These are phyloP conservation scores for Apostichopus japonicus DNA, from an alignment of 35 echinoderm and acorn worm species.

Conservation along the genomic window DNA sequence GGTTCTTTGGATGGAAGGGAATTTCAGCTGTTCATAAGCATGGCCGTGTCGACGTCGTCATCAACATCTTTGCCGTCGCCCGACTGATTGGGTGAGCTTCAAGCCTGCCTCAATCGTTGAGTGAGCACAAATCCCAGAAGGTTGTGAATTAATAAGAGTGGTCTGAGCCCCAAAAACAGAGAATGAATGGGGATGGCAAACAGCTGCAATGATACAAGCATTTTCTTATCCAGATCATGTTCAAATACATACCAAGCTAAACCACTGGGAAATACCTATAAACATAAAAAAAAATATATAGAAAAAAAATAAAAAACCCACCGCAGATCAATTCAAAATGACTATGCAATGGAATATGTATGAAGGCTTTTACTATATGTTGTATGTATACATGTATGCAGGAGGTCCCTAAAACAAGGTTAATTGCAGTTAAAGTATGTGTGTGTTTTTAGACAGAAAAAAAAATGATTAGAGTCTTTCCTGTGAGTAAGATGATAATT, in stretches of 20 bases:
- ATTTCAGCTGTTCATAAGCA: not conserved
- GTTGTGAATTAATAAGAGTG: slow-evolving; percentile 27
- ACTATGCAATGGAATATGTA: not conserved
- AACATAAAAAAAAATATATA: not conserved
- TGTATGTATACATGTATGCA: not conserved
- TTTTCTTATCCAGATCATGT: not conserved
- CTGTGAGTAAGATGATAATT: too few species aligned
- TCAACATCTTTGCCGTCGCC: not conserved
- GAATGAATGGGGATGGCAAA: not conserved
- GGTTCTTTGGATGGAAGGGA: slow-evolving; percentile 15
- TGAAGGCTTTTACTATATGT: too few species aligned
- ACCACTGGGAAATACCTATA: slow-evolving; percentile 37
- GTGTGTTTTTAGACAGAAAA: too few species aligned
- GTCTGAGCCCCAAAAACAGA: not conserved
- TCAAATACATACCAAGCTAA: slow-evolving; percentile 28
- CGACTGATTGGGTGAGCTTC: slow-evolving; percentile 15
- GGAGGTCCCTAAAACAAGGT: too few species aligned
- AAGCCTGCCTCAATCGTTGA: slow-evolving; percentile 14
- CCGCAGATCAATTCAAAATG: slow-evolving; percentile 19
- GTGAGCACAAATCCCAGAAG: slow-evolving; percentile 45
- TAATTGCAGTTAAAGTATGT: too few species aligned
- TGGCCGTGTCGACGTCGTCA: too few species aligned
- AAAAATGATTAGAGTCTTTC: too few species aligned
- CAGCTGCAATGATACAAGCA: slow-evolving; percentile 7
- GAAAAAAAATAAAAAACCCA: too few species aligned